These are phyloP conservation scores for Daphoenositta chrysoptera DNA, from an alignment of 2,113 vertebrate genomes.

Conservation along the genomic window DNA sequence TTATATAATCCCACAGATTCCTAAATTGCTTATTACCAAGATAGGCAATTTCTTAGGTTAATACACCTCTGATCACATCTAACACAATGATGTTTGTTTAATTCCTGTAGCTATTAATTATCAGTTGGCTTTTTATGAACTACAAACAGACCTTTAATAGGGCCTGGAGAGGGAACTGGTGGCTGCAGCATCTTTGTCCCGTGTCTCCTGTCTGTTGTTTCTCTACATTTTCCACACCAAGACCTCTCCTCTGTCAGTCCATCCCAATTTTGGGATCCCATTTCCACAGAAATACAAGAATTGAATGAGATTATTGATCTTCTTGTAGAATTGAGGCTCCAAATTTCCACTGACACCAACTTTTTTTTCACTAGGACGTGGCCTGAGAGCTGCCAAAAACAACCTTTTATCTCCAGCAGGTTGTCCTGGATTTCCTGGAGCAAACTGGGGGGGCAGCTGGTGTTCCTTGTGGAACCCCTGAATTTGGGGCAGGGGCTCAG, in stretches of 20 bases:
- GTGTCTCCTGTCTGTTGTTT: background rate
- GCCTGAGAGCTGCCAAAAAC: background rate
- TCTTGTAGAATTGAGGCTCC: background rate
- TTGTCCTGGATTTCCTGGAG: background rate
- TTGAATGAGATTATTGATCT: background rate
- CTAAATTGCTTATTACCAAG: background rate
- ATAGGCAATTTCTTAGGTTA: background rate
- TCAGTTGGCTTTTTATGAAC: background rate
- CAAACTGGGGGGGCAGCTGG: background rate
- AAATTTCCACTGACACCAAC: background rate
- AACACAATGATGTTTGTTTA: background rate
- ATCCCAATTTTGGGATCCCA: background rate
- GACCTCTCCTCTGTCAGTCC: background rate
- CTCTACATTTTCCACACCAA: background rate
- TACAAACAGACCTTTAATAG: background rate
- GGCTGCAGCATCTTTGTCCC: background rate
- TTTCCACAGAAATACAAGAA: background rate
- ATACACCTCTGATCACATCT: background rate
- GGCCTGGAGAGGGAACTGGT: background rate
- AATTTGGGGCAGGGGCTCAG: background rate
- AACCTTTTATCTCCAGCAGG: background rate
- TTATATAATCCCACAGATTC: background rate
- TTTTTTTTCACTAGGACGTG: fast-evolving
- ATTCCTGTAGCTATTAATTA: background rate
- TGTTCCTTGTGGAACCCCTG: too few relatives aligned